phyloP scores from a whole-genome alignment of 1,140 invertebrate species.

The Pectinophora gossypiella region DNA sequence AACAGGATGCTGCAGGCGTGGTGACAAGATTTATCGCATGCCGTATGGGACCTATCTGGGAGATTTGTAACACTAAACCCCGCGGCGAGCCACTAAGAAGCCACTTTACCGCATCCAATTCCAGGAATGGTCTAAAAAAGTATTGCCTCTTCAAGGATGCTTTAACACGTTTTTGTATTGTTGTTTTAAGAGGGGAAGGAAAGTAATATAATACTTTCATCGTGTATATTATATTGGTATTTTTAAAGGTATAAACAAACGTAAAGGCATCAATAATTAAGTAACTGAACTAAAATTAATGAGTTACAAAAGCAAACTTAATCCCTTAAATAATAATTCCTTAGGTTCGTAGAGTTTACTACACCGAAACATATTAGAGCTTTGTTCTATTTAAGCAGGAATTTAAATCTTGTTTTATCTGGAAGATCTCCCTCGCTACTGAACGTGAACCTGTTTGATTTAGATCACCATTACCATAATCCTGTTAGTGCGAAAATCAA shows the following conservation, averaged over 20 bases:
- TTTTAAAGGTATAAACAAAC: no score
- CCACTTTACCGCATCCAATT: slow-evolving; percentile 32
- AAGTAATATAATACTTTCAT: no score
- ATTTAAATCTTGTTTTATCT: slow-evolving; percentile 15
- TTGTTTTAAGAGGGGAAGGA: no score
- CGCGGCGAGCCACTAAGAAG: slow-evolving; percentile 35
- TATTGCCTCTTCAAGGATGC: neutral
- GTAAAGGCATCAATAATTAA: no score
- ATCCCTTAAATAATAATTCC: no score
- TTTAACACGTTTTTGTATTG: no score
- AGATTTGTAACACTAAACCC: slow-evolving; percentile 46
- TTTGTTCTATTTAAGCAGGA: no score
- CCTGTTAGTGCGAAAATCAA: slow-evolving; percentile 22
- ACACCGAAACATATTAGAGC: no score
- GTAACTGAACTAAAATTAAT: no score
- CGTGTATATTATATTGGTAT: no score
- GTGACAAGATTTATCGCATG: slow-evolving; percentile 30
- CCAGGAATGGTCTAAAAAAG: slow-evolving; percentile 31
- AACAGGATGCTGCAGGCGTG: slow-evolving; percentile 22
- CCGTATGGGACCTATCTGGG: slow-evolving; percentile 31
- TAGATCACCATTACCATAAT: slow-evolving; percentile 26
- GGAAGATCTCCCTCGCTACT: slow-evolving; percentile 6
- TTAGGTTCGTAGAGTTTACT: no score
- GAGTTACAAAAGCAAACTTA: no score
- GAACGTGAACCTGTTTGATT: slow-evolving; percentile 14